phyloP scores from a whole-genome alignment of 2,113 vertebrate species.

The Paralichthys olivaceus region DNA sequence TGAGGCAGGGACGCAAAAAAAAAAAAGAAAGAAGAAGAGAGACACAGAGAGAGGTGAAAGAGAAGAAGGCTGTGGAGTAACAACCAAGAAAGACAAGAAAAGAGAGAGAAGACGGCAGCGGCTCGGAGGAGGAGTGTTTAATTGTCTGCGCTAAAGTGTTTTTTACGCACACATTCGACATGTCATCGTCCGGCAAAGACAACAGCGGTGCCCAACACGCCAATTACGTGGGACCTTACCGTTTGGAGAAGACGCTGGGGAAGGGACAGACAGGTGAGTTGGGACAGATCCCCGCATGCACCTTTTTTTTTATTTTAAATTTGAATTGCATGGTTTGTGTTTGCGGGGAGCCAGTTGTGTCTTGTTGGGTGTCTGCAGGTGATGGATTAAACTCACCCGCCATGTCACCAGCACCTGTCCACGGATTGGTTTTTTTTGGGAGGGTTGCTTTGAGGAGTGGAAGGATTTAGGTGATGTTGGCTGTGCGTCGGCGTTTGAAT shows the following conservation, averaged over 20 bases:
- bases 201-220: slow-evolving; percentile 96
- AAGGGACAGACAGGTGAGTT: slow-evolving; percentile 99
- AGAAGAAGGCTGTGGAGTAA: slow-evolving; percentile 73
- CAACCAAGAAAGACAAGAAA: neutral
- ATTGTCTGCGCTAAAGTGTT: slow-evolving; percentile 73
- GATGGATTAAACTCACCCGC: slow-evolving; percentile 39
- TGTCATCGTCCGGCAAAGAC: slow-evolving; percentile 98
- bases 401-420: no score
- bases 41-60: slow-evolving; percentile 20
- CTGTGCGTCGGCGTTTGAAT: slow-evolving; percentile 61
- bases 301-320: neutral
- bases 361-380: slow-evolving; percentile 33
- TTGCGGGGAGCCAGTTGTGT: no score
- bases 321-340: slow-evolving; percentile 51
- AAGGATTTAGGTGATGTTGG: slow-evolving; percentile 44
- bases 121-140: slow-evolving; percentile 69
- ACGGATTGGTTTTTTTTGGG: neutral
- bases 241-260: slow-evolving; percentile 99
- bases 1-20: slow-evolving; percentile 46
- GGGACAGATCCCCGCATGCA: slow-evolving; percentile 48
- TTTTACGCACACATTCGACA: slow-evolving; percentile 73
- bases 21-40: slow-evolving; percentile 30
- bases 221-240: slow-evolving; percentile 99
- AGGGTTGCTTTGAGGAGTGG: neutral
- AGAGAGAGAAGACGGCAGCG: slow-evolving; percentile 47